Base-by-base conservation (phyloP, 2,113 vertebrate species). In the Benitochromis conjunctus region DNA sequence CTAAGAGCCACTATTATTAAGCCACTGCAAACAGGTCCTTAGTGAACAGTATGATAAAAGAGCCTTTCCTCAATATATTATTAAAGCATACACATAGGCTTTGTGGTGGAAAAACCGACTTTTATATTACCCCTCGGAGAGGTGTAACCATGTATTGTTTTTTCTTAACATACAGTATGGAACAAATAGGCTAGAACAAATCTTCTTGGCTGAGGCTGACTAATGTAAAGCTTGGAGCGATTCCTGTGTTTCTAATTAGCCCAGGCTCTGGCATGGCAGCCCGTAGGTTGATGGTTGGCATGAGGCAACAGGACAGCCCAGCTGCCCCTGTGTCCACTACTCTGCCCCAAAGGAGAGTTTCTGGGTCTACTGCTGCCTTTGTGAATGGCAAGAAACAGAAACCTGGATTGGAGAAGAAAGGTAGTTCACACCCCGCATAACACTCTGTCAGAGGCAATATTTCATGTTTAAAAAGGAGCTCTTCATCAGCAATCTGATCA, bases 241-340 rank as follows among this genome's bases (percentile, higher is more conserved):
- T 83, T 90, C 87, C 91, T 46, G 2, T 81, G 81, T 87, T 85
- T 90, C 88, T 87, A 90, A 93, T 94, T 92, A 93, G 90, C 86
- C 91, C 9, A 6, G n/a, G 64, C 85, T 86, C 79, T 79, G 83
- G 80, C 64, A 54, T 90, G 93, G 86, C 88, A 84, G 91, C 62
- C 89, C 51, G 66, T 41, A 10, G 89, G 79, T 69, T 19, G 64
- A 88, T 14, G 89, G 77, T 89, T 93, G 91, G 94, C 92, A 92
- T 51, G 91, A 91, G 86, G 92, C 88, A 81, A 86, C 46, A 62
- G 92, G 90, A 87, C 84, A 46, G 51, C 86, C 89, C 94, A 93
- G 93, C 94, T 94, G 93, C 91, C 89, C 94, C 54, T 4, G 79
- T 88, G 88, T 90, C 90, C 85, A 71, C 81, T 79, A 10, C 85